Percentiles rank a stretch among this genome's conserved stretches.
phyloP scores from a whole-genome alignment of 2,888 invertebrate species.

The Caenorhabditis sinica region DNA sequence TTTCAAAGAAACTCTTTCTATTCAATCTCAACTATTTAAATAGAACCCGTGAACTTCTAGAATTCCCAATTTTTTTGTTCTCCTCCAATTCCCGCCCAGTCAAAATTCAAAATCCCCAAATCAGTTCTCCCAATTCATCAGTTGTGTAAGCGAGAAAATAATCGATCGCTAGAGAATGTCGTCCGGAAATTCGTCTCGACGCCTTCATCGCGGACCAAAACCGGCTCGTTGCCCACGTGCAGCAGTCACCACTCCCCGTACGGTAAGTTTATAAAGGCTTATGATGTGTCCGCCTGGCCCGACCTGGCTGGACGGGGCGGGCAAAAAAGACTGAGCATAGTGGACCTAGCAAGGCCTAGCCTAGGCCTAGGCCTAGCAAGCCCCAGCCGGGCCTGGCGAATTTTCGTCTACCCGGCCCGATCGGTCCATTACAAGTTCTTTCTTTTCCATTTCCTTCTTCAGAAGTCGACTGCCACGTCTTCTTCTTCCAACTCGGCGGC shows the following conservation, averaged over 20 bases:
- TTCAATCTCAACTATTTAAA: neutral
- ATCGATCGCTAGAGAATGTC: conserved; percentile 34
- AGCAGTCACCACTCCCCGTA: neutral
- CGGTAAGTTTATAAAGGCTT: neutral
- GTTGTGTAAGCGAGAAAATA: conserved; percentile 8
- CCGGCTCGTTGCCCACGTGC: conserved; percentile 16
- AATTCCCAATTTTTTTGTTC: neutral
- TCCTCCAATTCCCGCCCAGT: neutral
- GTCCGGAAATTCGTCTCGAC: conserved; percentile 24
- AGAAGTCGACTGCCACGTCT: no score
- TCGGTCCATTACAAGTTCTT: no score
- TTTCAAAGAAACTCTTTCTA: neutral
- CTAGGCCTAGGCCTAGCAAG: no score
- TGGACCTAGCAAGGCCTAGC: no score
- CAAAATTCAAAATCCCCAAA: neutral
- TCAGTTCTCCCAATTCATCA: neutral
- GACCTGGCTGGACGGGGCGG: no score
- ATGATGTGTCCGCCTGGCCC: no score
- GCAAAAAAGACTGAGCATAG: no score
- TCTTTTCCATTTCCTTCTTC: no score
- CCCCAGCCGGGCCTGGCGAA: no score
- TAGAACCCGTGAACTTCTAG: neutral
- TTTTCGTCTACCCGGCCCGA: no score
- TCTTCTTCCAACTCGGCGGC: no score
- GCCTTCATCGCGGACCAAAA: conserved; percentile 40